Evolutionary conservation across 2,113 vertebrate genomes (phyloP).

Genomic region (Cercocebus atys): DNA sequence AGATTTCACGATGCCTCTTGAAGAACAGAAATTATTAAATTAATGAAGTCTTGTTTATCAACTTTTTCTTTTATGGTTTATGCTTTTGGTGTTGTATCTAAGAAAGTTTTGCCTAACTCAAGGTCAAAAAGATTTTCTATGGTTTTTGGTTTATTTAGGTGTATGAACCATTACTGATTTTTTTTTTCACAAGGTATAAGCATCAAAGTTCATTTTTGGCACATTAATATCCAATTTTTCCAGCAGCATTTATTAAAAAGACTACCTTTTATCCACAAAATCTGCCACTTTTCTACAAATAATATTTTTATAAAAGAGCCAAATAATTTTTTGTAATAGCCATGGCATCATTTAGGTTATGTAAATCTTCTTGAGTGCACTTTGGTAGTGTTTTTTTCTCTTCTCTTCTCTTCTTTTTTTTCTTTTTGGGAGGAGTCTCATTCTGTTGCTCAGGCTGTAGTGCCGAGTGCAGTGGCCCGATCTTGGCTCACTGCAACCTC

Average conservation of each 20-base stretch:
- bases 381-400: neutral
- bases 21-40: neutral
- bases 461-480: too few relatives aligned
- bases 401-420: fast-evolving
- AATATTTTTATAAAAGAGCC: neutral
- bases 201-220: neutral
- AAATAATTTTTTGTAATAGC: too few relatives aligned
- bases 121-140: neutral
- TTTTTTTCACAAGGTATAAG: neutral
- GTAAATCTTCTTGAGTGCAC: neutral
- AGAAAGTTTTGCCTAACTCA: neutral
- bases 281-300: neutral
- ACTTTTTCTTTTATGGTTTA: neutral
- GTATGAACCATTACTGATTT: neutral
- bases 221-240: neutral
- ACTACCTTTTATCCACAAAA: neutral
- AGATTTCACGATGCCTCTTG: neutral
- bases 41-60: neutral
- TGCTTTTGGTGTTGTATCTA: neutral
- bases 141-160: neutral
- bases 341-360: neutral
- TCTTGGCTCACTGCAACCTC: too few relatives aligned
- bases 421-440: too few relatives aligned
- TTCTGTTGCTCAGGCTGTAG: too few relatives aligned
- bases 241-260: neutral